A percentile compares a stretch with the other conserved stretches of the same genome.
These are phyloP conservation scores for Aricia artaxerxes DNA, from an alignment of 2,888 invertebrate species.

Conservation along the genomic window DNA sequence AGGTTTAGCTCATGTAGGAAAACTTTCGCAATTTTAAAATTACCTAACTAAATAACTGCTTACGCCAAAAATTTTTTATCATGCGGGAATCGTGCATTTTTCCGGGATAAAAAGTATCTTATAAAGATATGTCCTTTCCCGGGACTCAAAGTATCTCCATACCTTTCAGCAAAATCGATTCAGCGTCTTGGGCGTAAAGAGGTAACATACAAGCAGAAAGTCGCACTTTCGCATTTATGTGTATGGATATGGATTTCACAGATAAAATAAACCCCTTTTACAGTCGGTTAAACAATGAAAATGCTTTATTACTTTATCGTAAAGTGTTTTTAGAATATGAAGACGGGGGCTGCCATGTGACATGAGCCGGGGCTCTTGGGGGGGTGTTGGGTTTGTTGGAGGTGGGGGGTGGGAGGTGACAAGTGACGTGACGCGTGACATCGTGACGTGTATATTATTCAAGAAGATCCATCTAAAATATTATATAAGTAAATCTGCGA, in stretches of 20 bases:
- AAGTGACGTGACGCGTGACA: constrained; percentile 8
- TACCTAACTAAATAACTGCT: no score
- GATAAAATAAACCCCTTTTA: background rate
- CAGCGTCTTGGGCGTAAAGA: background rate
- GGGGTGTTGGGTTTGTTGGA: background rate
- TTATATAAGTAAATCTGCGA: background rate
- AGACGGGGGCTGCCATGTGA: background rate
- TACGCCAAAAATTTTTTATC: no score
- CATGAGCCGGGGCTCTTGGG: background rate
- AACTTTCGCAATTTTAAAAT: background rate
- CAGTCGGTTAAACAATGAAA: background rate
- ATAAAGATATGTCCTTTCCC: no score
- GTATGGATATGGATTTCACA: no score
- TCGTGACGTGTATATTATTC: background rate
- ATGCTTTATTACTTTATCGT: background rate
- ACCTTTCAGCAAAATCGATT: background rate
- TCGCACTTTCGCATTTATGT: background rate
- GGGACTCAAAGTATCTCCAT: no score
- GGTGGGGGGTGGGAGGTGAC: background rate
- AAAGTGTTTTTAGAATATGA: constrained; percentile 8
- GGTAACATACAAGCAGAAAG: background rate
- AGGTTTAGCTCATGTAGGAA: background rate
- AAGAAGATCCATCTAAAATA: background rate
- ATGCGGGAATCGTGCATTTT: background rate
- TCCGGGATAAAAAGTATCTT: no score